Base-by-base conservation (phyloP, 1,140 invertebrate species). In the Halotydeus destructor region DNA sequence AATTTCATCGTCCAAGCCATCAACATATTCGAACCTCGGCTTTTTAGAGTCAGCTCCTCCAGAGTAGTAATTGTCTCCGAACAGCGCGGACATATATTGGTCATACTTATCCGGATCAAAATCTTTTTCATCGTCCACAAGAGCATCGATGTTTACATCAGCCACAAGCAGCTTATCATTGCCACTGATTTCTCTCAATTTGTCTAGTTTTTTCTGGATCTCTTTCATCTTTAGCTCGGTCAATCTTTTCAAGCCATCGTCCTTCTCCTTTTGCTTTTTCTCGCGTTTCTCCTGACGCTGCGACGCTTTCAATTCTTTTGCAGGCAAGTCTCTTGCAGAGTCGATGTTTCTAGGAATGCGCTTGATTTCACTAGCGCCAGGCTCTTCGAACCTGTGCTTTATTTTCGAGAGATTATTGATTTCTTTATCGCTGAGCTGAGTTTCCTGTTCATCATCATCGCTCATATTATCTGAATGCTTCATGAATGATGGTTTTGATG, bases 101-200 rank as follows among this genome's bases (percentile, higher is more conserved):
- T 96, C 88, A 59, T 94, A 74, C 46, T 78, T 74, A 19, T 71
- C 71, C 0, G 86, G 84, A 65, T 96, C 83, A 61, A 94, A 97
- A 55, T 96, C 88, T n/a, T 69, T 76, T 44, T 41, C 28, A 43
- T 49, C 44, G 22, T 46, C 44, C n/a, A 49, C 36, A 16, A 46
- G 19, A 22, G 34, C 59, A 27, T 63, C 57, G 0, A 64, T 41
- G 42, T 65, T 62, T 14, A 54, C 27, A 48, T 56, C 53, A 44
- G 69, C 60, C 49, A 78, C 69, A 8, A 21, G 3, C 41, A 69
- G 36, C 38, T 48, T 24, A 19, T 58, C 52, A 56, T 78, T 78
- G 27, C 85, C 88, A 27, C 84, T 83, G n/a, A 91, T 75, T 56
- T 82, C 72, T 63, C 82, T 81, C 4, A 96, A 60, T 58, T 80